Evolutionary conservation across 2,113 vertebrate species (phyloP), one percentile per base, ranked within the genome.

Genomic region (Speoplatyrhinus poulsoni): DNA sequence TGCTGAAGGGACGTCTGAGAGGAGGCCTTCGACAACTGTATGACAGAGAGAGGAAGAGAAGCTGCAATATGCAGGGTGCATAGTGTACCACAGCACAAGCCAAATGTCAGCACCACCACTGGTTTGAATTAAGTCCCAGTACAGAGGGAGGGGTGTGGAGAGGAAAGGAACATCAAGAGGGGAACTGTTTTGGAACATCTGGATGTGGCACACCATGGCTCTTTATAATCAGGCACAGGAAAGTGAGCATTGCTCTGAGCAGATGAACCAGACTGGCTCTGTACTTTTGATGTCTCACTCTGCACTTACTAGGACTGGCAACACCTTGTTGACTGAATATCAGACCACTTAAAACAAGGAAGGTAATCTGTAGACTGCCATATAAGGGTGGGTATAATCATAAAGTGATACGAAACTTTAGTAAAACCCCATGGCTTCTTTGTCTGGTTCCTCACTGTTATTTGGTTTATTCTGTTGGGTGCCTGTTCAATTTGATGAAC

Each of bases 121-220:
- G 84, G 53, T 87, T 86, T 70, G 70, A 83, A 86, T 89, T 82
- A 86, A 67, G 57, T 12, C 53, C 36, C 36, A 12, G 9, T 12
- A 32, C 19, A 11, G 57, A 59, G 26, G 17, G 57, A 47, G 41
- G 15, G 15, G 15, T 41, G 54, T 41, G 64, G 15, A 52, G 50
- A 71, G 53, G 15, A 49, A 48, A 52, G 62, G 15, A 75, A 75
- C 32, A 76, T 84, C 71, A 65, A 78, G 79, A 48, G 59, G 70
- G 69, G 69, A 67, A 70, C 73, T 72, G 70, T 83, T 85, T 65
- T 41, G 66, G 68, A 86, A 80, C 89, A 88, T 83, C 77, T 89
- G 85, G 79, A 83, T 72, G 67, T 54, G 46, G 67, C 66, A 71
- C 67, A 53, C 47, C 48, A 60, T 33, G 47, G 64, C 73, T 76